phyloP scores from a whole-genome alignment of 2,113 vertebrate species.

The Gallinago media region DNA sequence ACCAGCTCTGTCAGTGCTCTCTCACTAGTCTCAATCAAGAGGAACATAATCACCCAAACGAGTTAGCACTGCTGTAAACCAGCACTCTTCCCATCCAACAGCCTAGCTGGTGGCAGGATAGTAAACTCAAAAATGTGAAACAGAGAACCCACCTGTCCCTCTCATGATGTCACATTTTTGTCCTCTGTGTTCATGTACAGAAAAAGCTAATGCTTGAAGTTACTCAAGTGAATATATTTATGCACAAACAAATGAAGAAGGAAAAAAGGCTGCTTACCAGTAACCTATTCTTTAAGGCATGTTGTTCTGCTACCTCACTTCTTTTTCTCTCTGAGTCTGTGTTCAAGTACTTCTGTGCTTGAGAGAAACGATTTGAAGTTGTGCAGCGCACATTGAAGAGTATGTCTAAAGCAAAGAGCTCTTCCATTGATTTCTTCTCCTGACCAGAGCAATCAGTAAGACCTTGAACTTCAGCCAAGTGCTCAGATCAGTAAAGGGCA shows the following conservation, averaged over 20 bases:
- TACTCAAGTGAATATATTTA: neutral
- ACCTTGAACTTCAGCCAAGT: neutral
- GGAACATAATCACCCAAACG: fast-evolving
- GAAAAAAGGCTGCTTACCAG: neutral
- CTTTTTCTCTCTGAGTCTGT: neutral
- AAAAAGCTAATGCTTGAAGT: neutral
- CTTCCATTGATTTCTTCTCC: neutral
- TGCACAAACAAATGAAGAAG: neutral
- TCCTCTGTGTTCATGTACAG: neutral
- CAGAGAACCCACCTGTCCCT: neutral
- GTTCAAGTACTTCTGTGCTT: neutral
- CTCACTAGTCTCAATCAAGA: neutral
- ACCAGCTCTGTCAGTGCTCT: neutral
- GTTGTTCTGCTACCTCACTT: neutral
- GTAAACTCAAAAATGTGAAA: neutral
- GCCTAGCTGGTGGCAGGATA: neutral
- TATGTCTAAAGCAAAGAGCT: neutral
- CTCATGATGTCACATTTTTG: neutral
- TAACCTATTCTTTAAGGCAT: neutral
- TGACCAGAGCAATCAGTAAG: neutral
- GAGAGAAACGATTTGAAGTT: neutral
- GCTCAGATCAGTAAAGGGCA: neutral
- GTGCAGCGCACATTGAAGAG: neutral
- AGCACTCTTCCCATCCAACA: neutral
- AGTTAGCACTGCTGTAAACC: neutral